Evolutionary conservation across 2,888 invertebrate species (phyloP).

Genomic region (Ormyrus thymus): DNA sequence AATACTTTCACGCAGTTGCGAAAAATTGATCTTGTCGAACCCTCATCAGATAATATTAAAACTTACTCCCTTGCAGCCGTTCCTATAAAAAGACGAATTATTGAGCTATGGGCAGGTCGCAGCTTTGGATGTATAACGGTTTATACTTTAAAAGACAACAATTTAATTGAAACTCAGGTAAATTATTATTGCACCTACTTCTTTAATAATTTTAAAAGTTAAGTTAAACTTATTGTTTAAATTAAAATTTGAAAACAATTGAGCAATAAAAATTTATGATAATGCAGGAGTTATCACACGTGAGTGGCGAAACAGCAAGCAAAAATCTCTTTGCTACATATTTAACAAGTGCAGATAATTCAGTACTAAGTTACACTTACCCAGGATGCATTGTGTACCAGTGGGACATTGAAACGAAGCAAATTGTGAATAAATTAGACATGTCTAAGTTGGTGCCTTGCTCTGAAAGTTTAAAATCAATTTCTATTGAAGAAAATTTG

Average conservation of each 20-base stretch:
- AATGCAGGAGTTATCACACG: slow-evolving; percentile 80
- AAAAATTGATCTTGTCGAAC: slow-evolving; percentile 66
- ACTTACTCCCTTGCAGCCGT: slow-evolving; percentile 71
- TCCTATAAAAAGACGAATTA: slow-evolving; percentile 69
- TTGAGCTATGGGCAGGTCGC: slow-evolving; percentile 94
- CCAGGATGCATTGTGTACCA: slow-evolving; percentile 93
- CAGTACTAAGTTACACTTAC: slow-evolving; percentile 88
- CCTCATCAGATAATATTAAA: slow-evolving; percentile 65
- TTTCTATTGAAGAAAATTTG: slow-evolving; percentile 91
- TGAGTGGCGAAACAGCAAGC: slow-evolving; percentile 77
- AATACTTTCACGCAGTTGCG: slow-evolving; percentile 71
- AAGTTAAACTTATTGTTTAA: no score
- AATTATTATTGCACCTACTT: neutral
- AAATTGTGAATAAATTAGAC: slow-evolving; percentile 87
- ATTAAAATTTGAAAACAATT: no score
- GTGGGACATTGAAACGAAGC: slow-evolving; percentile 84
- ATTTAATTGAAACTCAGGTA: slow-evolving; percentile 75
- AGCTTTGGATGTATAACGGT: slow-evolving; percentile 86
- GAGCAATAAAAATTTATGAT: neutral
- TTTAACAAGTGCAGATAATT: slow-evolving; percentile 79
- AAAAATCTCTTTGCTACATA: slow-evolving; percentile 83
- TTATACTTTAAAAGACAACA: slow-evolving; percentile 81
- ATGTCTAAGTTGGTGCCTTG: slow-evolving; percentile 94
- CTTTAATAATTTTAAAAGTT: no score
- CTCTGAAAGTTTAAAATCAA: slow-evolving; percentile 93